These are phyloP conservation scores for Naso thynnoides DNA, from an alignment of 2,797 vertebrate genomes.

Conservation along the genomic window DNA sequence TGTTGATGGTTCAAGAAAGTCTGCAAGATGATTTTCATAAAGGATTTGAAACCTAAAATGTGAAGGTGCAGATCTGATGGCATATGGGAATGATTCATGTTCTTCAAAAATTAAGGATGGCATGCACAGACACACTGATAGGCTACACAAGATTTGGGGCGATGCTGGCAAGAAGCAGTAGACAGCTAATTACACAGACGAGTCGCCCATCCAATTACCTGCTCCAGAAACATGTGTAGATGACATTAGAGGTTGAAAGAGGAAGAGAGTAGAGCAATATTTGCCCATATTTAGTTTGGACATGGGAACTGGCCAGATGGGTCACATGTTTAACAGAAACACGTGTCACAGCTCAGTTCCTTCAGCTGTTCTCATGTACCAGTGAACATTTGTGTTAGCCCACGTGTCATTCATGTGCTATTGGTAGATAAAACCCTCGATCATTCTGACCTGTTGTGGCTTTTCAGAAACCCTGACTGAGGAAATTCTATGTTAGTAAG, in stretches of 20 bases:
- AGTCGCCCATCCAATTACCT: too few species aligned
- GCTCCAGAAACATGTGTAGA: too few species aligned
- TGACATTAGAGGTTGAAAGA: too few species aligned
- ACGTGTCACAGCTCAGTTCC: slow-evolving; percentile 9
- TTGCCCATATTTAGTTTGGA: neutral
- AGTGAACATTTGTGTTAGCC: slow-evolving; percentile 11
- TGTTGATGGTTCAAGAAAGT: too few species aligned
- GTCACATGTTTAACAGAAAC: slow-evolving; percentile 21
- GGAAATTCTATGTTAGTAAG: neutral
- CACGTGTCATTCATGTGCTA: slow-evolving; percentile 22
- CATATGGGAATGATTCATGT: too few species aligned
- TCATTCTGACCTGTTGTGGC: neutral
- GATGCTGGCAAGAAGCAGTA: neutral
- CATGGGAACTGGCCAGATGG: neutral
- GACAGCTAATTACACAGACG: slow-evolving; percentile 15
- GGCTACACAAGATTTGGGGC: neutral
- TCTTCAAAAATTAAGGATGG: neutral
- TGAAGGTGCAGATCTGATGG: too few species aligned
- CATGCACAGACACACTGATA: neutral
- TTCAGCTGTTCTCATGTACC: slow-evolving; percentile 19
- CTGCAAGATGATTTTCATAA: too few species aligned
- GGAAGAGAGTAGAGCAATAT: too few species aligned
- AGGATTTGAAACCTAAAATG: too few species aligned
- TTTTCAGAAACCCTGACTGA: neutral
- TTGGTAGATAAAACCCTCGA: neutral